Evolutionary conservation across 2,113 vertebrate species (phyloP).

Genomic region (Salvator merianae): DNA sequence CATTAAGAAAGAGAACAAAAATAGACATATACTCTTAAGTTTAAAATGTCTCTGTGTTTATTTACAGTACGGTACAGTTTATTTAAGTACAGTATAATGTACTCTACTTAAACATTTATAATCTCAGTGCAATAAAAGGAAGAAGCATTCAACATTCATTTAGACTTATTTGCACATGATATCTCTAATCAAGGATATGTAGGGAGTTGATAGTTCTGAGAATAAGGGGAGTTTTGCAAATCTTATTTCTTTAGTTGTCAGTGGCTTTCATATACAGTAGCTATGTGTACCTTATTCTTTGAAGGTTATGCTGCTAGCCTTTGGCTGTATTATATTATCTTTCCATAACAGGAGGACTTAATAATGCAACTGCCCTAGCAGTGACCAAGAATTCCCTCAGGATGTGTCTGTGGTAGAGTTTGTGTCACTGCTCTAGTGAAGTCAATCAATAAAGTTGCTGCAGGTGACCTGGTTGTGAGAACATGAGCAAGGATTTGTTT

Average conservation of each 20-base stretch:
- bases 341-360: no score
- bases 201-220: background rate
- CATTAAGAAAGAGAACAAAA: background rate
- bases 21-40: background rate
- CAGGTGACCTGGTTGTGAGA: background rate
- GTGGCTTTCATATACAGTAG: background rate
- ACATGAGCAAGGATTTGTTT: background rate
- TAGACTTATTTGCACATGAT: no score
- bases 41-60: background rate
- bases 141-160: background rate
- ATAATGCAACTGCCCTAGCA: background rate
- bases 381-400: background rate
- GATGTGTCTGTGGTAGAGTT: background rate
- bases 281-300: background rate
- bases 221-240: background rate
- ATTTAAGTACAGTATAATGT: background rate
- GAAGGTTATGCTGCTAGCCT: no score
- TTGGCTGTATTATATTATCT: no score
- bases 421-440: background rate
- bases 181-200: background rate
- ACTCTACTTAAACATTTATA: background rate
- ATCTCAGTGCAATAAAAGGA: no score
- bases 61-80: background rate
- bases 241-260: background rate
- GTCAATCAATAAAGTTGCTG: background rate